Conservation (phyloP, 2,797 vertebrate genomes). For the Calcarius lapponicus region DNA sequence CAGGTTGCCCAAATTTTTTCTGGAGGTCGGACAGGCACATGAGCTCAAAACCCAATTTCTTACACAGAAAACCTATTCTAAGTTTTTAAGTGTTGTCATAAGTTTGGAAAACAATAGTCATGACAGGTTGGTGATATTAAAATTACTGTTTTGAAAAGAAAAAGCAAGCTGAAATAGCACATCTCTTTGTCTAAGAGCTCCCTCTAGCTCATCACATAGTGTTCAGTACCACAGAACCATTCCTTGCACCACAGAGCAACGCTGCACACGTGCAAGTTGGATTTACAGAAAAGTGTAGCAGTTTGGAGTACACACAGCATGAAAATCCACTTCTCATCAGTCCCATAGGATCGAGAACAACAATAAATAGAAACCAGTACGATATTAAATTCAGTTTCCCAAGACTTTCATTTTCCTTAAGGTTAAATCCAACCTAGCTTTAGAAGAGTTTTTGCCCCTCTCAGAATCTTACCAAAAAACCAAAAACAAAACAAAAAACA, state of each 20-base stretch:
- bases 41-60: background rate
- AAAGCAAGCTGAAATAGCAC: background rate
- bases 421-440: background rate
- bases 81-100: background rate
- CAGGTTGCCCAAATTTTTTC: background rate
- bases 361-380: background rate
- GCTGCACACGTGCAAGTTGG: fast-evolving
- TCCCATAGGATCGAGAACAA: background rate
- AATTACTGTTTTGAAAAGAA: background rate
- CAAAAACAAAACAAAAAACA: background rate
- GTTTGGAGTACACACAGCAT: background rate
- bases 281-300: background rate
- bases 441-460: background rate
- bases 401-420: background rate
- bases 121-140: background rate
- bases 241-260: background rate
- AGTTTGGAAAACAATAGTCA: background rate
- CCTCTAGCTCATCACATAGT: slow-evolving; percentile 57
- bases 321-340: background rate
- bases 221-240: background rate
- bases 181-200: slow-evolving; percentile 40
- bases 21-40: background rate
- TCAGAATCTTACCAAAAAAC: fast-evolving
- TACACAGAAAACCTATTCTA: background rate
- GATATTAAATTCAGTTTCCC: background rate